Percentiles rank a stretch among this genome's conserved stretches.
Evolutionary conservation across 2,888 invertebrate genomes (phyloP).

Genomic region (Dynastes maya): DNA sequence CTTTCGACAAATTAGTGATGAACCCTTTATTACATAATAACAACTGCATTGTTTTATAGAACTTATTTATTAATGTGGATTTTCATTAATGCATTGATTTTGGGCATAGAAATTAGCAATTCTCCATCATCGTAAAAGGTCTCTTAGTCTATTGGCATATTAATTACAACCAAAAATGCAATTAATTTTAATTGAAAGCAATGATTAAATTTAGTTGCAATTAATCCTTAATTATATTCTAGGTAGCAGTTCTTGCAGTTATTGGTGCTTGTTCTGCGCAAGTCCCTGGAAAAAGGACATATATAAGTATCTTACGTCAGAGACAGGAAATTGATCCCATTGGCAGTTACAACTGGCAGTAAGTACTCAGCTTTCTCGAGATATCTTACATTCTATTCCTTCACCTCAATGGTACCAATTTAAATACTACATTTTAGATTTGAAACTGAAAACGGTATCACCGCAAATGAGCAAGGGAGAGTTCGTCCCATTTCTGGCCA

Average conservation of each 20-base stretch:
- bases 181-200: too few species aligned
- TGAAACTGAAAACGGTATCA: constrained; percentile 48
- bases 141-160: too few species aligned
- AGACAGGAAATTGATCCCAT: constrained; percentile 50
- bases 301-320: constrained; percentile 38
- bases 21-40: too few species aligned
- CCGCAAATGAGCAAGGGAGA: constrained; percentile 42
- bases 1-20: too few species aligned
- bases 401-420: background rate
- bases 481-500: constrained; percentile 16
- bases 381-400: background rate
- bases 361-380: constrained; percentile 9
- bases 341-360: constrained; percentile 49
- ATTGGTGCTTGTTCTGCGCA: constrained; percentile 16
- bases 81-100: too few species aligned
- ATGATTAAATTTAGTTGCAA: too few species aligned
- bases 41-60: too few species aligned
- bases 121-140: too few species aligned
- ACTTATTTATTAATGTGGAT: too few species aligned
- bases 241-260: constrained; percentile 34
- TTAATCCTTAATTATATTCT: background rate
- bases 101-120: too few species aligned
- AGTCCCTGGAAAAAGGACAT: constrained; percentile 5
- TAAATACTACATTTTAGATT: constrained; percentile 5
- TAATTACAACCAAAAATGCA: too few species aligned